A percentile compares a stretch with the other conserved stretches of the same genome.
phyloP scores from a whole-genome alignment of 2,888 invertebrate species.

The Pristionchus arcanus region DNA sequence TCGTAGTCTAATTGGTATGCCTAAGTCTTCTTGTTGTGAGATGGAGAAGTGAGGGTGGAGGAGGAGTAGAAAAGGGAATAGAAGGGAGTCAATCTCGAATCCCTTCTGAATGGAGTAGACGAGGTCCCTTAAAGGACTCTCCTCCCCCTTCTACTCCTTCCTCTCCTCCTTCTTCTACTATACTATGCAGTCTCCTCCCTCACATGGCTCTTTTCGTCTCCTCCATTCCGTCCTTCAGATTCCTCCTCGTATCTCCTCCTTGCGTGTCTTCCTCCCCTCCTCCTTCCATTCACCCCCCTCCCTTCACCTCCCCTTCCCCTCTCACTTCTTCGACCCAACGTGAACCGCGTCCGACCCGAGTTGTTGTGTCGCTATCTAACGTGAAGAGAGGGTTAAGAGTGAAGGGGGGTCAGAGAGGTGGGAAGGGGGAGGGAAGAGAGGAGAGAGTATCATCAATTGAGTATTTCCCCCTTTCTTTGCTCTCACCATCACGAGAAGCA shows the following conservation, averaged over 20 bases:
- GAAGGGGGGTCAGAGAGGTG: constrained; percentile 20
- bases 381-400: constrained; percentile 2
- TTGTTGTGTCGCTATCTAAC: constrained; percentile 23
- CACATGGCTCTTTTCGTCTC: background rate
- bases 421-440: background rate
- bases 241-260: constrained; percentile 27
- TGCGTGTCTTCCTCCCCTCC: constrained; percentile 24
- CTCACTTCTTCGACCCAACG: constrained; percentile 16
- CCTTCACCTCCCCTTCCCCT: constrained; percentile 4
- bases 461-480: background rate
- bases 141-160: constrained; percentile 23
- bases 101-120: constrained; percentile 25
- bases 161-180: constrained; percentile 27
- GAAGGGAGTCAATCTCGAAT: background rate
- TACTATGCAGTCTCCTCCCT: constrained; percentile 27
- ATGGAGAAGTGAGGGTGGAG: constrained; percentile 7
- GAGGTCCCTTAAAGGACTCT: constrained; percentile 35
- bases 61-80: background rate
- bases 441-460: constrained; percentile 34
- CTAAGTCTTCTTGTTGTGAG: constrained; percentile 20
- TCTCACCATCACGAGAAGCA: constrained; percentile 38
- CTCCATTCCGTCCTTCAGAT: constrained; percentile 15
- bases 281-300: background rate
- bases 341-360: constrained; percentile 35
- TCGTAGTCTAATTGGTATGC: constrained; percentile 36